phyloP scores from a whole-genome alignment of 53 echinoderm and acorn worm species.

The Echinometra lucunter region DNA sequence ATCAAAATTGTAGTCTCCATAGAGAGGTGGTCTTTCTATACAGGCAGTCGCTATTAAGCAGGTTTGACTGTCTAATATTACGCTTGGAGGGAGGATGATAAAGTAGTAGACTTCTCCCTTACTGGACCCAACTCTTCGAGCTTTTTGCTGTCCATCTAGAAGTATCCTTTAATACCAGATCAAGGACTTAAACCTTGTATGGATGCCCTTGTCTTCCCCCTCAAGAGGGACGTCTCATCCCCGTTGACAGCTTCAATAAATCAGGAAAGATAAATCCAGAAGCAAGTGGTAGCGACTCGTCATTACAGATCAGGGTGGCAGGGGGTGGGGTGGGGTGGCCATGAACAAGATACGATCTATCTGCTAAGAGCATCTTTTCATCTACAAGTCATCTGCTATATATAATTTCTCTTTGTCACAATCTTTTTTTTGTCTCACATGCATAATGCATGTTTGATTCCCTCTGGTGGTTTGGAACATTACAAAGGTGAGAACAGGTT shows the following conservation, averaged over 20 bases:
- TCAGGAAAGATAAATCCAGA: conserved; percentile 10
- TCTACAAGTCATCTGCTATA: neutral
- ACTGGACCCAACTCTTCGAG: too few species aligned
- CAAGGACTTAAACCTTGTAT: neutral
- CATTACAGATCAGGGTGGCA: neutral
- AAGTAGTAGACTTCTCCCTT: too few species aligned
- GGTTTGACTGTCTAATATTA: too few species aligned
- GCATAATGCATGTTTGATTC: neutral
- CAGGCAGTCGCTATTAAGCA: too few species aligned
- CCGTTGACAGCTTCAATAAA: conserved; percentile 40
- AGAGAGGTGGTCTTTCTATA: too few species aligned
- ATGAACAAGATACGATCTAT: neutral
- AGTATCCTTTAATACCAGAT: neutral
- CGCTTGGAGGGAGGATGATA: too few species aligned
- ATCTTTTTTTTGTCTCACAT: neutral
- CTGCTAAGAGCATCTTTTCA: neutral
- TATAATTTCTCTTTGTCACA: neutral
- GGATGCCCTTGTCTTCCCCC: neutral
- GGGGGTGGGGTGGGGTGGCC: neutral
- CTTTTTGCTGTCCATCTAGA: neutral
- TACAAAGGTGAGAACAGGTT: too few species aligned
- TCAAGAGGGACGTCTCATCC: neutral
- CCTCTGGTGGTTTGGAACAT: too few species aligned
- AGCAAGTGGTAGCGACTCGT: conserved; percentile 30
- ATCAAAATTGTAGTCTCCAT: too few species aligned